These are phyloP conservation scores for Aphrocallistes beatrix DNA, from an alignment of 37 sponge, comb jelly and placozoan species.

Conservation along the genomic window DNA sequence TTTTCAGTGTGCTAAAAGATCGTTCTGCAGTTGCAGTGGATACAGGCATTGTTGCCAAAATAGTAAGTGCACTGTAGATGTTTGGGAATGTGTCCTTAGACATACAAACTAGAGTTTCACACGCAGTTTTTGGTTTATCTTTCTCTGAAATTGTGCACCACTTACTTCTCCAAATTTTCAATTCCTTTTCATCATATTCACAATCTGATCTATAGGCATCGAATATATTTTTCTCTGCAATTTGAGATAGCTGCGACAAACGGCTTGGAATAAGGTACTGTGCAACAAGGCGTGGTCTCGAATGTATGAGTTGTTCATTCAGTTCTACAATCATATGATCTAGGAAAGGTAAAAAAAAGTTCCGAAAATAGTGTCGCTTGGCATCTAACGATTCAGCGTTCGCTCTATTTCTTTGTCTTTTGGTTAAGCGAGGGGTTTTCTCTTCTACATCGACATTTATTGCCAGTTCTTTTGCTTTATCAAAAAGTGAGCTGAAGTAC, in stretches of 20 bases:
- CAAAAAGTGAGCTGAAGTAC: background rate
- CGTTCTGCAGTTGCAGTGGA: background rate
- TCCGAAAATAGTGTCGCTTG: background rate
- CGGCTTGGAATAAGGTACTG: background rate
- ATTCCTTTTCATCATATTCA: background rate
- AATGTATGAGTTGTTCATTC: background rate
- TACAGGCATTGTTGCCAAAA: background rate
- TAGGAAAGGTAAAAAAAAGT: background rate
- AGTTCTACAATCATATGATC: background rate
- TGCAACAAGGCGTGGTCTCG: background rate
- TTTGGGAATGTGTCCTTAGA: background rate
- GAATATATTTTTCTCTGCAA: background rate
- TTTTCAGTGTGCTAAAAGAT: background rate
- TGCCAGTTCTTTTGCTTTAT: background rate
- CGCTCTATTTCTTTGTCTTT: background rate
- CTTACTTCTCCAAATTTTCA: background rate
- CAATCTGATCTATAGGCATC: background rate
- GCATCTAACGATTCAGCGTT: background rate
- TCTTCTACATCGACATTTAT: background rate
- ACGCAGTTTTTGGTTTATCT: background rate
- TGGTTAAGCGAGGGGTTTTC: background rate
- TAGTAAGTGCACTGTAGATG: background rate
- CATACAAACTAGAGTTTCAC: background rate
- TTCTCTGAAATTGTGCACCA: background rate
- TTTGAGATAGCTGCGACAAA: background rate